Base-by-base conservation (phyloP, 2,888 invertebrate species). In the Trissoscelio sp. region DNA sequence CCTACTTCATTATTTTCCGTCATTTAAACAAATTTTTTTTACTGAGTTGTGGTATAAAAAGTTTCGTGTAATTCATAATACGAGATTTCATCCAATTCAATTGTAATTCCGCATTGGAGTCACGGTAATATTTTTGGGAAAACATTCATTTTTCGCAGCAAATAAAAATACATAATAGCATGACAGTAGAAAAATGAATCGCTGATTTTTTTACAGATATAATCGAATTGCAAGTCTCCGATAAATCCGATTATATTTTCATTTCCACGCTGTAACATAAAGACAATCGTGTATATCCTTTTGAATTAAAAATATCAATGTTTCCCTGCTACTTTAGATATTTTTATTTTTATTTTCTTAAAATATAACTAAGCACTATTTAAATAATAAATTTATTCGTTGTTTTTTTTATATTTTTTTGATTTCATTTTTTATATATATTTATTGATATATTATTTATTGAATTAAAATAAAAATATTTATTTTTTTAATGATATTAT, bases 201-300 rank as follows among this genome's bases (percentile, higher is more conserved):
- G 12, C 31, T 58, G 11, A 58, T 58, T 70, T 48, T 48, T 70
- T 58, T n/a, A 69, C 31, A 34, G 34, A 22, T 46, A 46, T 34
- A 69, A 69, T 57, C 57, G 34, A 44, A 69, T 46, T 34, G 39
- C 55, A 44, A 31, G 57, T 20, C 18, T 69, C 57, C 31, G 16
- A 57, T 69, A 69, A 57, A 69, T 69, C 57, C 57, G 57, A 69
- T 69, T 69, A 69, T 34, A 57, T 46, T 44, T 69, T 57, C 69
- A 69, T 69, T 69, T 69, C 39, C 34, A 57, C 46, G 69, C 57
- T 22, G 31, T n/a, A 46, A 69, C 51, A 66, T 66, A 66, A 69
- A 69, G 57, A 69, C 57, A 46, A 46, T 55, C 55, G 22, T 31
- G 31, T 42, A 42, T 18, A 55, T 55, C 44, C 55, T 18, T 37